These are phyloP conservation scores for Ammodytes dubius DNA, from an alignment of 2,113 vertebrate genomes.

Conservation along the genomic window DNA sequence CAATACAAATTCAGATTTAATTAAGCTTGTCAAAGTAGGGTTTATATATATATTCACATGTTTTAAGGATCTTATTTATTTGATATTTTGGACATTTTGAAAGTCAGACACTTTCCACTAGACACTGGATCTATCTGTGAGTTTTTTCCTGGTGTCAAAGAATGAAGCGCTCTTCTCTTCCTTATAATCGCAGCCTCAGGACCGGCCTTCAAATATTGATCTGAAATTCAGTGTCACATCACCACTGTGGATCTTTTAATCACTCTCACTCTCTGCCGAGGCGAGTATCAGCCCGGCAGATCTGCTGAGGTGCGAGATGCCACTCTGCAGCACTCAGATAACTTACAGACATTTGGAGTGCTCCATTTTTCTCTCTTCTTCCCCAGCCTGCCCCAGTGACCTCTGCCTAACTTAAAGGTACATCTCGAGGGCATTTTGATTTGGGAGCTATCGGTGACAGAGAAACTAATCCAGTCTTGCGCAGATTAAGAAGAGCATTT, in stretches of 20 bases:
- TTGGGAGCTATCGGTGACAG: conserved; percentile 86
- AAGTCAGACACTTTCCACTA: conserved; percentile 61
- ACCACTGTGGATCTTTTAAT: conserved; percentile 76
- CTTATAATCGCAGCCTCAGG: conserved; percentile 78
- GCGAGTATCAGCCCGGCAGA: conserved; percentile 76
- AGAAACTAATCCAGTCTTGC: conserved; percentile 89
- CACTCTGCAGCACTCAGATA: conserved; percentile 83
- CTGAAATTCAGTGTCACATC: conserved; percentile 79
- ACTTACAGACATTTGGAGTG: conserved; percentile 80
- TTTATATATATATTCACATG: not conserved
- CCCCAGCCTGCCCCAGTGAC: conserved; percentile 82
- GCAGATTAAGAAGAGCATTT: conserved; percentile 88
- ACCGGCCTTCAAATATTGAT: conserved; percentile 83
- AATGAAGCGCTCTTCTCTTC: conserved; percentile 55
- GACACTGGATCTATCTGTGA: conserved; percentile 36
- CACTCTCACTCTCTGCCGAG: conserved; percentile 53
- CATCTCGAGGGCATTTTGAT: conserved; percentile 86
- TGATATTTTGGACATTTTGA: conserved; percentile 42
- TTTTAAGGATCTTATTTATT: not conserved
- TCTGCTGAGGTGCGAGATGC: conserved; percentile 82
- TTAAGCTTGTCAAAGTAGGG: not conserved
- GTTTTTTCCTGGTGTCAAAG: conserved; percentile 35
- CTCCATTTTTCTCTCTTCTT: conserved; percentile 55
- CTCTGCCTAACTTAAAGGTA: conserved; percentile 87
- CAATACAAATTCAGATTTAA: not conserved